These are phyloP conservation scores for Meriones unguiculatus DNA, from an alignment of 2,113 vertebrate genomes.

Conservation along the genomic window DNA sequence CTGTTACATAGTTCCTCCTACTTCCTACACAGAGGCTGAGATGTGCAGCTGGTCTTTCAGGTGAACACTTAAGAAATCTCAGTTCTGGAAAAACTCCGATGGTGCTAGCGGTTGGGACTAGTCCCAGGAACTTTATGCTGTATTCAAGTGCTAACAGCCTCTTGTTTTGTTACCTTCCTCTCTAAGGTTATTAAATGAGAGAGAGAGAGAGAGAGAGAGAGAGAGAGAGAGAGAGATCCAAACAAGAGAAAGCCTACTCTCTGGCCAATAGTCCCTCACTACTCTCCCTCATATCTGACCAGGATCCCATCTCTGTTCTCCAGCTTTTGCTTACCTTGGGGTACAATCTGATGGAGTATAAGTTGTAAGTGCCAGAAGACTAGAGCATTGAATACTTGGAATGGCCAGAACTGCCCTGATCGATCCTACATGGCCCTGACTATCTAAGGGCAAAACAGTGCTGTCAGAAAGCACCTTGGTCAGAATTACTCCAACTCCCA, in stretches of 20 bases:
- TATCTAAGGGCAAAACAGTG: conserved; percentile 87
- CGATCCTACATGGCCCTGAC: conserved; percentile 90
- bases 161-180: not conserved
- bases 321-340: conserved; percentile 87
- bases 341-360: conserved; percentile 92
- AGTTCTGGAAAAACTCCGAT: too few species aligned
- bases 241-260: not conserved
- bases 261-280: not conserved
- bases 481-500: not conserved
- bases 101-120: not conserved
- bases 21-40: not conserved
- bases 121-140: not conserved
- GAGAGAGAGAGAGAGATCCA: not conserved
- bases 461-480: not conserved
- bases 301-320: not conserved
- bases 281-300: not conserved
- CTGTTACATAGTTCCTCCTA: not conserved
- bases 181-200: not conserved
- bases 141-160: not conserved
- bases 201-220: too few species aligned
- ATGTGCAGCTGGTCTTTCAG: not conserved
- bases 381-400: conserved; percentile 91
- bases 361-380: conserved; percentile 93
- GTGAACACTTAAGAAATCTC: conserved; percentile 7
- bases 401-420: conserved; percentile 87